Percentiles rank a stretch among this genome's conserved stretches.
These are phyloP conservation scores for Syncerus caffer DNA, from an alignment of 2,797 vertebrate species.

Conservation along the genomic window DNA sequence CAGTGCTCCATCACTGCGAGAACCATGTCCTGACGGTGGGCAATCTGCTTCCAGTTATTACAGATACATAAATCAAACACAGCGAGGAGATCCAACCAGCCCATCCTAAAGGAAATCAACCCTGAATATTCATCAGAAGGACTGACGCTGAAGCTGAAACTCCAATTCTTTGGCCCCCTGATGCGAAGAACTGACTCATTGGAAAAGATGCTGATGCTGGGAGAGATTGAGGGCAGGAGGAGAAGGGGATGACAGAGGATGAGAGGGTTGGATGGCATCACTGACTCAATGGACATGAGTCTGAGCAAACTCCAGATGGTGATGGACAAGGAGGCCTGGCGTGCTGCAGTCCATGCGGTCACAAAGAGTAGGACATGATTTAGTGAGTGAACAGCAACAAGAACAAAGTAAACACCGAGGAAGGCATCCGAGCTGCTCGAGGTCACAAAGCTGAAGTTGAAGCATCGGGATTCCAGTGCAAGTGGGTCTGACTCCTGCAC, in stretches of 20 bases:
- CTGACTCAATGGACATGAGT: not conserved
- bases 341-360: not conserved
- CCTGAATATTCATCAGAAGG: not conserved
- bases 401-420: not conserved
- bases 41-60: not conserved
- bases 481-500: not conserved
- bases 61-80: fast-evolving
- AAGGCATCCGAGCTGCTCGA: not conserved
- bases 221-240: not conserved
- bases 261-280: not conserved
- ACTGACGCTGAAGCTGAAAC: not conserved
- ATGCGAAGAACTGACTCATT: not conserved
- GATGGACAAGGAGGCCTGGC: not conserved
- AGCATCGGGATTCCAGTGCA: not conserved
- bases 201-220: not conserved
- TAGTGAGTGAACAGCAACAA: not conserved
- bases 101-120: not conserved
- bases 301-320: not conserved
- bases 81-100: not conserved
- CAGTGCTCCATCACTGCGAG: no score
- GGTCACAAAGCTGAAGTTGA: not conserved
- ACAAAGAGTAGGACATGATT: not conserved
- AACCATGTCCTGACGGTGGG: not conserved
- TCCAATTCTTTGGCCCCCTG: not conserved
- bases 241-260: not conserved